Conservation (phyloP, 35 echinoderm and acorn worm genomes). For the Holothuria glaberrima region DNA sequence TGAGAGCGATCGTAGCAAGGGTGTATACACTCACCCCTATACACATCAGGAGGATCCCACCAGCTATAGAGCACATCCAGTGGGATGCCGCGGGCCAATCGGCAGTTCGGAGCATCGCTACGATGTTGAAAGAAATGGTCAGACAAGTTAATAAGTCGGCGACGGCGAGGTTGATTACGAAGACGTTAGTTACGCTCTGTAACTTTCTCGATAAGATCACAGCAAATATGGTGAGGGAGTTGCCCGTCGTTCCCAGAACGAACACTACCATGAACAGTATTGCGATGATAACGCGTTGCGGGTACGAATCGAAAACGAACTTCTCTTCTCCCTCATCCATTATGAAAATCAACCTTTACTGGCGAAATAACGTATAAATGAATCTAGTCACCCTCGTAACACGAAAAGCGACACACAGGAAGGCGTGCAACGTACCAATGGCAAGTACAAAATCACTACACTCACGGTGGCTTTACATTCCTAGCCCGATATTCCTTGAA, state of each 20-base stretch:
- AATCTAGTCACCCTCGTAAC: not conserved
- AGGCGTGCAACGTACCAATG: too few species aligned
- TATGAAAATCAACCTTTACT: not conserved
- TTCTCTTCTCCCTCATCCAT: constrained; percentile 27
- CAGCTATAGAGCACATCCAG: constrained; percentile 34
- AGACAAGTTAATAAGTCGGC: constrained; percentile 72
- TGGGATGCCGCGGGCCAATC: constrained; percentile 34
- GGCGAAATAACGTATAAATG: not conserved
- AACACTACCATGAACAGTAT: constrained; percentile 49
- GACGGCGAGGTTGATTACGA: constrained; percentile 83
- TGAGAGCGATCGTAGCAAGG: constrained; percentile 72
- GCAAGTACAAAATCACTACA: too few species aligned
- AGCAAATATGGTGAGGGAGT: constrained; percentile 73
- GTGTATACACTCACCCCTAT: constrained; percentile 66
- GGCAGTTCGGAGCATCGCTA: constrained; percentile 30
- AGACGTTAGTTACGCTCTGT: constrained; percentile 73
- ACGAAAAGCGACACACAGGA: too few species aligned
- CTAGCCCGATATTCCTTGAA: not conserved
- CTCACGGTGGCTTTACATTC: not conserved
- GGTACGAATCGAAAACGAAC: constrained; percentile 33
- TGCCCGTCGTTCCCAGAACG: constrained; percentile 70
- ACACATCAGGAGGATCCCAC: constrained; percentile 54
- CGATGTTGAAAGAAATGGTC: constrained; percentile 57
- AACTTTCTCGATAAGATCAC: constrained; percentile 69
- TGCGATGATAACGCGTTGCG: constrained; percentile 55